Base-by-base conservation (phyloP, 2,888 invertebrate species). In the Euproctis similis region DNA sequence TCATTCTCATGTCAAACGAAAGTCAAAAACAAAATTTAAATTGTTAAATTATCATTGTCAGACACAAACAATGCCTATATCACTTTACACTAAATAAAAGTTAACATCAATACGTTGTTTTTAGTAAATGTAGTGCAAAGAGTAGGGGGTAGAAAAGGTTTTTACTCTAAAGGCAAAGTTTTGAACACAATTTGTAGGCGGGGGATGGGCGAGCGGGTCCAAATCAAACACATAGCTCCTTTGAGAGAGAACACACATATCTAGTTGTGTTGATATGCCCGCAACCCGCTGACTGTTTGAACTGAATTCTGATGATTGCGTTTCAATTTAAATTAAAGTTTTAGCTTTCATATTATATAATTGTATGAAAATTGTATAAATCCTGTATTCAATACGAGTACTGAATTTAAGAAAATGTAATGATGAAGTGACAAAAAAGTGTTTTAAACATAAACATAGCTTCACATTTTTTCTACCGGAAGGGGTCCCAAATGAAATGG, bases 191-290 rank as follows among this genome's bases (percentile, higher is more conserved):
- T 66, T 68, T 62, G 62, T 52, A 41, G 40, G 46, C 47, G n/a
- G n/a, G 47, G 52, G 48, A 39, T 48, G 51, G 46, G 54, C 44
- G 43, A 57, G 54, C 61, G 59, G 56, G 59, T 39, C 49, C 59
- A 66, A 69, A 68, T 69, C 71, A 71, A 71, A 71, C 68, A 68
- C 56, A 60, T 54, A 54, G 53, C 59, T 65, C 63, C 62, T 66
- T 63, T 64, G 63, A 64, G 63, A 59, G 44, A 46, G 39, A n/a
- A n/a, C n/a, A n/a, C n/a, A n/a, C 38, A 46, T 34, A 52, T 42
- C 43, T 54, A 40, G 41, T 41, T 44, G 45, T 50, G 39, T 52
- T 42, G 40, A 34, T 30, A 30, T 36, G 24, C 34, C n/a, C 23
- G 26, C 36, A 28, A 25, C 30, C 26, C 31, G 38, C 32, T 46